Evolutionary conservation across 2,113 vertebrate species (phyloP), one percentile per base, ranked within the genome.

Genomic region (Xiphophorus hellerii): DNA sequence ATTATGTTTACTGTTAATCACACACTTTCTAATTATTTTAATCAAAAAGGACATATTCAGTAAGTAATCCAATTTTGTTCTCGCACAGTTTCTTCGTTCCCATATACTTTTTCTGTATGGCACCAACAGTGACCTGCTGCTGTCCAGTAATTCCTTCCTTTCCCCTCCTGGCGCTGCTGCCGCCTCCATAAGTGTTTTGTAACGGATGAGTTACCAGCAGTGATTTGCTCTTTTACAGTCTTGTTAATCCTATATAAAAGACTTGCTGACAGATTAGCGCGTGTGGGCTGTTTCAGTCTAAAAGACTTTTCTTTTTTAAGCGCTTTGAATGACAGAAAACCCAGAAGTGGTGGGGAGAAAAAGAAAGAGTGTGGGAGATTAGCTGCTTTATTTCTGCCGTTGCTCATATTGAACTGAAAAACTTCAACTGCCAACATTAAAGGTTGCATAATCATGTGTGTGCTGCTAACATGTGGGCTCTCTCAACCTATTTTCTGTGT

Each of bases 191-290:
- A 37, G 29, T 39, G 64, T 63, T 44, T 27, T 72, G 63, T 76
- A 44, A 64, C 33, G 20, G 62, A 35, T 74, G 62, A 77, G 63
- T 80, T 69, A 37, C 68, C 82, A 39, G 66, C 30, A 2, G 73
- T 69, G 62, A 69, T 80, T 80, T 77, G 70, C 79, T 85, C 60
- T 82, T 69, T 85, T 73, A 78, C 78, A 71, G 48, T 72, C 66
- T 66, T 54, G 72, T 79, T 85, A 85, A 82, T 82, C 84, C 73
- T 62, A 63, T 75, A 74, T 74, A 69, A 82, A 72, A 76, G 79
- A 62, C 75, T 65, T 29, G 0, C 42, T 68, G 76, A 69, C 72
- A 82, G 73, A 86, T 79, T 69, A 76, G 60, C 1, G 69, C 27
- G 29, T 78, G 71, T 71, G 66, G 63, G 67, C n/a, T 78, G 79